Conservation (phyloP, 1,140 invertebrate genomes). For the Drosophila hydei region DNA sequence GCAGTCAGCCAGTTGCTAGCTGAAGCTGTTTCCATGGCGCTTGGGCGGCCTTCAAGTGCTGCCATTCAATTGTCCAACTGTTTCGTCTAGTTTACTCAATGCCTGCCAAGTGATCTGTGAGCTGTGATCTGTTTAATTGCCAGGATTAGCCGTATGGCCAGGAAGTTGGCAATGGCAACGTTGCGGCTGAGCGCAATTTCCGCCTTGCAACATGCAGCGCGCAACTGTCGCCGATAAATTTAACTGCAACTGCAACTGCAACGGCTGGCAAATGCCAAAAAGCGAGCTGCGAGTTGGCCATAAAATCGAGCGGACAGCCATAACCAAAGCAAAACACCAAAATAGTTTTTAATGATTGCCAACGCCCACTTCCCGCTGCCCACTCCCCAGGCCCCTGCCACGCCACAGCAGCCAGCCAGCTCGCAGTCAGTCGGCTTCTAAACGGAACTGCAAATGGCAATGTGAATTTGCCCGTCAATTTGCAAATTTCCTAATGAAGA, state of each 20-base stretch:
- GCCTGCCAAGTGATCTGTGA: constrained; percentile 27
- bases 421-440: constrained; percentile 15
- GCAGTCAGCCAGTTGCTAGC: constrained; percentile 23
- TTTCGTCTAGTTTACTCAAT: constrained; percentile 47
- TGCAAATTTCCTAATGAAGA: constrained; percentile 43
- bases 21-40: constrained; percentile 24
- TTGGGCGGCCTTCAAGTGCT: constrained; percentile 38
- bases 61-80: constrained; percentile 26
- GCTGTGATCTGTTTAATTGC: constrained; percentile 57
- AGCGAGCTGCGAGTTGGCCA: constrained; percentile 32
- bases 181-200: constrained; percentile 73
- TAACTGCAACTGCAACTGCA: constrained; percentile 30
- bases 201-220: constrained; percentile 31
- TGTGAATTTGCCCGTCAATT: constrained; percentile 53
- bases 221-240: constrained; percentile 80
- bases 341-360: constrained; percentile 60
- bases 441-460: constrained; percentile 66
- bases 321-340: constrained; percentile 25
- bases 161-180: constrained; percentile 59
- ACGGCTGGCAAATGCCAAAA: constrained; percentile 22
- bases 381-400: not conserved
- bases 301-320: constrained; percentile 39
- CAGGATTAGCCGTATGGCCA: constrained; percentile 58
- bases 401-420: constrained; percentile 4
- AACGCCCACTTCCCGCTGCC: not conserved